Evolutionary conservation across 2,113 vertebrate genomes (phyloP), one percentile per base, ranked within the genome.

Genomic region (Monopterus albus): DNA sequence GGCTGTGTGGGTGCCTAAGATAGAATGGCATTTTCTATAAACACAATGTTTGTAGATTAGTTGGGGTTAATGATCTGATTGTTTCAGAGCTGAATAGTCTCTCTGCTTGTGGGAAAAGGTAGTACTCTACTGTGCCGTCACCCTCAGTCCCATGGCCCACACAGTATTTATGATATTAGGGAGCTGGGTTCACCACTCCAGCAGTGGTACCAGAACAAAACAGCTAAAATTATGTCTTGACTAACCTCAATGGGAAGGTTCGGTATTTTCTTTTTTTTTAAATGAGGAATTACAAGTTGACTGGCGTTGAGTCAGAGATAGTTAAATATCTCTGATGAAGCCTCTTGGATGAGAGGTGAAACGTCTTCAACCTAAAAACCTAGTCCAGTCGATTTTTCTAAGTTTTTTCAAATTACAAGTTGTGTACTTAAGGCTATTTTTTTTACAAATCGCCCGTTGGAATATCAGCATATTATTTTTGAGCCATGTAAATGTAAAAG

Each of bases 41-140:
- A 87, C 73, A 72, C 84, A 84, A 91, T 87, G 84, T 89, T 85
- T 83, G 78, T 78, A 87, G 84, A 89, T 92, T 89, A 89, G 84
- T 81, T 45, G 72, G 77, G 79, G 79, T 90, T 90, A 89, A 88
- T 88, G 81, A 88, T 86, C 78, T 71, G 58, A 79, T 85, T 57
- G 72, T 78, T 70, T 75, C 12, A 14, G 61, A 83, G 78, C 70
- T 72, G 72, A 65, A 38, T 18, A 0, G 50, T 9, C 33, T 77
- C 14, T 58, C 66, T 49, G 47, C 51, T 46, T 26, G 21, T 25
- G 46, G 35, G 45, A 56, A 78, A 78, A 84, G 58, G 71, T 62
- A 50, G 20, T 58, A 33, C 62, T 83, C 69, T 59, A 58, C 73
- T 28, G 26, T 43, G 52, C 51, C 39, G 77, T 75, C 83, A 75